phyloP scores from a whole-genome alignment of 2,888 invertebrate species.

The Cataglyphis altisquamis region DNA sequence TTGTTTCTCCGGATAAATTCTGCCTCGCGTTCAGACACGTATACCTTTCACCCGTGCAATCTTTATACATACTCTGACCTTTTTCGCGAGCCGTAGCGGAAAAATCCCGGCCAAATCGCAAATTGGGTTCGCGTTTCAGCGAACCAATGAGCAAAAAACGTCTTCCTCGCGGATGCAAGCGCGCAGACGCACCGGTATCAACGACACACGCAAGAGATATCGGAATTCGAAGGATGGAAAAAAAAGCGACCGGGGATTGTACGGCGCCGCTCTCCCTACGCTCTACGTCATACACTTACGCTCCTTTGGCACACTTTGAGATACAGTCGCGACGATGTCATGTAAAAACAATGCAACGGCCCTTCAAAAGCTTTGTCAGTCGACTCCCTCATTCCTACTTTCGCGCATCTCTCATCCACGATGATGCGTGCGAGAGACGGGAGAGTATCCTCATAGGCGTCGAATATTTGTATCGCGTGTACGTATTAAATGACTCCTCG shows the following conservation, averaged over 20 bases:
- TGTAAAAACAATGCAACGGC: conserved; percentile 29
- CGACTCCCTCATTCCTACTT: neutral
- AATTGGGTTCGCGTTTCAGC: conserved; percentile 51
- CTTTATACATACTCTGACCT: conserved; percentile 26
- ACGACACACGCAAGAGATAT: conserved; percentile 11
- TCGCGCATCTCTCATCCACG: neutral
- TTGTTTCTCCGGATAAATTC: conserved; percentile 9
- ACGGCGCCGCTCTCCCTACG: neutral
- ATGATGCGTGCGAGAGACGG: neutral
- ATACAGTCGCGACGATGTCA: neutral
- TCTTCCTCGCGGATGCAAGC: conserved; percentile 4
- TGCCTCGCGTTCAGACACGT: conserved; percentile 6
- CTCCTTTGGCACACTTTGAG: conserved; percentile 17
- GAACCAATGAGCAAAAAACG: conserved; percentile 37
- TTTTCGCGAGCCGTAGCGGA: conserved; percentile 27
- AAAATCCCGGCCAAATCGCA: conserved; percentile 30
- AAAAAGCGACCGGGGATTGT: neutral
- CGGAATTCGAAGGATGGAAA: conserved; percentile 37
- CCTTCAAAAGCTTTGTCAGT: conserved; percentile 31
- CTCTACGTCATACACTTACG: conserved; percentile 1
- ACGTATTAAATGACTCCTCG: neutral
- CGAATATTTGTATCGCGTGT: conserved; percentile 4
- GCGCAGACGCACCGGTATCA: conserved; percentile 13
- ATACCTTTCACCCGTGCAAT: conserved; percentile 26
- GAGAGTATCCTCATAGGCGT: conserved; percentile 2